phyloP scores from a whole-genome alignment of 2,888 invertebrate genomes.

The Barypeithes pellucidus region DNA sequence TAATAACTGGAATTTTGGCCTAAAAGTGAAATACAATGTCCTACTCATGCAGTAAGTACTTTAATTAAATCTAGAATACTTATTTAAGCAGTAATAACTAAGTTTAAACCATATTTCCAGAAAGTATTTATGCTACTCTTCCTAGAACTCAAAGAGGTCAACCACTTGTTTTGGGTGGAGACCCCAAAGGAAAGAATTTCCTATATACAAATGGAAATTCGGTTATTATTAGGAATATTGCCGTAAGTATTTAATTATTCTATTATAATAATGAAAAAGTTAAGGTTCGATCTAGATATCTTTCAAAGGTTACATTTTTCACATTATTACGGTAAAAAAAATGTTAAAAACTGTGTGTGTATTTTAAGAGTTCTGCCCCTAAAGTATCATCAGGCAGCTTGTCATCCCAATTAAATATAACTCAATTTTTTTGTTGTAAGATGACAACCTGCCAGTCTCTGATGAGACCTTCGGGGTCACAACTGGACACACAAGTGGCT shows the following conservation, averaged over 20 bases:
- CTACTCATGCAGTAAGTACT: constrained; percentile 65
- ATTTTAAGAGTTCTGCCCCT: too few species aligned
- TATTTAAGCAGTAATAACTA: constrained; percentile 15
- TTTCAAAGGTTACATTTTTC: too few species aligned
- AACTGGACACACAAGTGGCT: too few species aligned
- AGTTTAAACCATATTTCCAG: constrained; percentile 69
- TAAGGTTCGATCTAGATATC: too few species aligned
- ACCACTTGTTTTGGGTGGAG: constrained; percentile 94
- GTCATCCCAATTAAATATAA: too few species aligned
- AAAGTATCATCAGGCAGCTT: too few species aligned
- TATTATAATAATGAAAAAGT: constrained; percentile 1
- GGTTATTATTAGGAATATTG: constrained; percentile 96
- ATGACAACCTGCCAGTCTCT: too few species aligned
- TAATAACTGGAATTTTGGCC: constrained; percentile 30
- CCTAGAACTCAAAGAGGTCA: constrained; percentile 96
- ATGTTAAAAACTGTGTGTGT: too few species aligned
- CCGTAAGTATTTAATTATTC: constrained; percentile 74
- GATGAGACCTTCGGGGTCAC: too few species aligned
- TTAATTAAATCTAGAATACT: constrained; percentile 18
- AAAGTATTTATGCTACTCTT: constrained; percentile 92
- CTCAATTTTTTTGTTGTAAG: too few species aligned
- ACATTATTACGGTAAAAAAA: too few species aligned
- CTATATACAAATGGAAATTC: constrained; percentile 98
- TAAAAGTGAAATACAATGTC: constrained; percentile 61
- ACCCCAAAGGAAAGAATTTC: constrained; percentile 97